phyloP scores from a whole-genome alignment of 2,888 invertebrate genomes.

The Macaria liturata region DNA sequence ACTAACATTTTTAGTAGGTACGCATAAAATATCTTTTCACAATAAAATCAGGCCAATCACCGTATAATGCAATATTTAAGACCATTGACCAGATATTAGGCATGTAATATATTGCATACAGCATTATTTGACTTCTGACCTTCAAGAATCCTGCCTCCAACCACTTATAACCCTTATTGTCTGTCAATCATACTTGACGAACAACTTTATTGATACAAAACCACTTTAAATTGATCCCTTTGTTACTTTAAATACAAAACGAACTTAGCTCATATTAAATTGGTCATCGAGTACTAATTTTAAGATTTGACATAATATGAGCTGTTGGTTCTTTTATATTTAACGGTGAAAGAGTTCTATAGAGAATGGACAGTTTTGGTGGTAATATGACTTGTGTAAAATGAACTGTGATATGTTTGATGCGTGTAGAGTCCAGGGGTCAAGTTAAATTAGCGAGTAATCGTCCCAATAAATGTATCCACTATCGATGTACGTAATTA shows the following conservation, averaged over 20 bases:
- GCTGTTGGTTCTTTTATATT: conserved; percentile 7
- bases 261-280: conserved; percentile 7
- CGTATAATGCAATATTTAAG: conserved; percentile 2
- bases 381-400: conserved; percentile 4
- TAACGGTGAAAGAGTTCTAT: not conserved
- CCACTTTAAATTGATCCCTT: conserved; percentile 17
- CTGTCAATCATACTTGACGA: conserved; percentile 31
- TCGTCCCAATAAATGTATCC: conserved; percentile 1
- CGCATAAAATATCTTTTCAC: not conserved
- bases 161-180: conserved; percentile 34
- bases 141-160: conserved; percentile 20
- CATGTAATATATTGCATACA: not conserved
- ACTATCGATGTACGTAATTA: conserved; percentile 17
- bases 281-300: conserved; percentile 9
- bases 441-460: conserved; percentile 8
- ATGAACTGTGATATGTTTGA: conserved; percentile 6
- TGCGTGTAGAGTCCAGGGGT: conserved; percentile 8
- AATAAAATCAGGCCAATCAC: conserved; percentile 6
- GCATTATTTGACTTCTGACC: conserved; percentile 13
- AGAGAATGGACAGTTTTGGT: not conserved
- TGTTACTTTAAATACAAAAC: not conserved
- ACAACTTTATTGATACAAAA: conserved; percentile 34
- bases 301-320: conserved; percentile 7
- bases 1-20: too few species aligned
- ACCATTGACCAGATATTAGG: conserved; percentile 1